These are phyloP conservation scores for Aricia artaxerxes DNA, from an alignment of 2,888 invertebrate genomes.

Conservation along the genomic window DNA sequence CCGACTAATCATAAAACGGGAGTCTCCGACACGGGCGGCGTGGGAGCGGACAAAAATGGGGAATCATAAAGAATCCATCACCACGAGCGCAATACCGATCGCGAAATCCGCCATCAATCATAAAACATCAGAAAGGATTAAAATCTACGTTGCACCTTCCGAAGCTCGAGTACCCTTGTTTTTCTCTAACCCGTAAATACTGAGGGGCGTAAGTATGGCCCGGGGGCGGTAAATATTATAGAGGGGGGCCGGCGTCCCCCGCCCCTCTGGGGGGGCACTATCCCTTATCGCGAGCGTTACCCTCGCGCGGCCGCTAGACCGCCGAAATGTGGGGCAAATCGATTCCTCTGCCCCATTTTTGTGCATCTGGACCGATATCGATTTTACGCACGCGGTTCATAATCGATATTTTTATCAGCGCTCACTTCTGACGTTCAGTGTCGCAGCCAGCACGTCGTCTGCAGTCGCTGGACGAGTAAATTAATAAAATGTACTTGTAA, in stretches of 20 bases:
- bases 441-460: background rate
- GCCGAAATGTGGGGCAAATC: constrained; percentile 80
- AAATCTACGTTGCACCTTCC: constrained; percentile 81
- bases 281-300: constrained; percentile 81
- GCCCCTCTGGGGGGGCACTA: constrained; percentile 73
- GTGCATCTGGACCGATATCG: constrained; percentile 79
- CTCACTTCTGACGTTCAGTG: constrained; percentile 6
- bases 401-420: constrained; percentile 41
- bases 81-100: constrained; percentile 72
- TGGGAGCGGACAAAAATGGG: constrained; percentile 51
- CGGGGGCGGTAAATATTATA: constrained; percentile 81
- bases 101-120: constrained; percentile 80
- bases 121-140: constrained; percentile 80
- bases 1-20: constrained; percentile 56
- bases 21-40: constrained; percentile 54
- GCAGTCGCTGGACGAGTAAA: constrained; percentile 19
- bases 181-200: constrained; percentile 81
- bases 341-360: constrained; percentile 78
- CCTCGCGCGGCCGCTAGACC: constrained; percentile 76
- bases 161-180: constrained; percentile 80
- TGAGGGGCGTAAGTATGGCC: constrained; percentile 80
- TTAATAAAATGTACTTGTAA: constrained; percentile 34
- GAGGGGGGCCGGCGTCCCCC: constrained; percentile 65
- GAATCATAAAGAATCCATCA: constrained; percentile 76
- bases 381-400: constrained; percentile 54